Conservation (phyloP, 2,113 vertebrate genomes). For the Ophiodon elongatus region DNA sequence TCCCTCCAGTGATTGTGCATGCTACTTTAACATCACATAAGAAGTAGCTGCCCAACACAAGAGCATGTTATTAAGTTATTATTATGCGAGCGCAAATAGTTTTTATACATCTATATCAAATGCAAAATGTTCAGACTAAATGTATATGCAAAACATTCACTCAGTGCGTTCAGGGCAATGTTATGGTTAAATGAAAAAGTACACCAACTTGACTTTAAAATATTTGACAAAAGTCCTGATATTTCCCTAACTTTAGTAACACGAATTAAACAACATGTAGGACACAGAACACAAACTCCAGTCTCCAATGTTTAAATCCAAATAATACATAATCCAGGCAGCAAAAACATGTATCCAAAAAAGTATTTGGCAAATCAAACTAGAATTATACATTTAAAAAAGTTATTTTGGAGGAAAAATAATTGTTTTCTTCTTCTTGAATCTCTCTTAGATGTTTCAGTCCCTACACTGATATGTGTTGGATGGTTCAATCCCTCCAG, state of each 20-base stretch:
- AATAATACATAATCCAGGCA: background rate
- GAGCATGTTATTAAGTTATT: background rate
- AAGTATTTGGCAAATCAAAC: background rate
- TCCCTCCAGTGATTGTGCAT: background rate
- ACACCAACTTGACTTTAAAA: background rate
- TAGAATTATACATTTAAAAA: background rate
- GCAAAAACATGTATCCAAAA: background rate
- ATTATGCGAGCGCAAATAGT: background rate
- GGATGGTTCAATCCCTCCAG: slow-evolving; percentile 29
- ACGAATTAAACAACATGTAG: background rate
- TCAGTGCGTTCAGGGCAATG: background rate
- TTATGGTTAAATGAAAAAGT: background rate
- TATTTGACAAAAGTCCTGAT: background rate
- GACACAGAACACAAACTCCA: background rate
- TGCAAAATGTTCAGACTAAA: background rate
- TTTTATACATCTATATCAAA: background rate
- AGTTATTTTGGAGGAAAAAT: background rate
- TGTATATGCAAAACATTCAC: background rate
- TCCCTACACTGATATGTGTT: slow-evolving; percentile 28
- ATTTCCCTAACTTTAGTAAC: background rate
- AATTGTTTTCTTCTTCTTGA: background rate
- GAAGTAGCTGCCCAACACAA: background rate
- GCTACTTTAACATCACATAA: background rate
- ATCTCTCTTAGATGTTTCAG: slow-evolving; percentile 4
- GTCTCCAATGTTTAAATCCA: background rate